Conservation (phyloP, 1,140 invertebrate genomes). For the Pollicipes pollicipes region DNA sequence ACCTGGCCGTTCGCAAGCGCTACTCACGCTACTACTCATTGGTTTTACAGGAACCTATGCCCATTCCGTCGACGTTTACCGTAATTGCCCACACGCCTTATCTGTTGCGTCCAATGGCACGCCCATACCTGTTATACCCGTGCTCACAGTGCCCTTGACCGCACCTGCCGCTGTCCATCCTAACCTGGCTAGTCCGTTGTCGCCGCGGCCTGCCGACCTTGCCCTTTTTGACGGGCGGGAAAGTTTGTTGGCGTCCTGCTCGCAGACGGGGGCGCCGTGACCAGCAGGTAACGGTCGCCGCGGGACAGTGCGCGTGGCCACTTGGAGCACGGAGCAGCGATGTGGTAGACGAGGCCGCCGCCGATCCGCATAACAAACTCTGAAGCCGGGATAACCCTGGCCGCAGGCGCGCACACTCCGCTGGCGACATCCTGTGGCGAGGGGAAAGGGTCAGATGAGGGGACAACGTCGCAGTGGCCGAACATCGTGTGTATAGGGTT, state of each 20-base stretch:
- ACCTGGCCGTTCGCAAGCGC: too few relatives aligned
- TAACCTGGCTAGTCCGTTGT: conserved; percentile 5
- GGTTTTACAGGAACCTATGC: too few relatives aligned
- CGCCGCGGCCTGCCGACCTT: conserved; percentile 12
- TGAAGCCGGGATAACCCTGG: conserved; percentile 57
- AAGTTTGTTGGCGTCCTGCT: conserved; percentile 31
- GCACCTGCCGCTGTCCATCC: too few relatives aligned
- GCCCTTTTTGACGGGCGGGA: conserved; percentile 15
- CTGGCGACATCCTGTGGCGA: conserved; percentile 26
- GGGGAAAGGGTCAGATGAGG: neutral
- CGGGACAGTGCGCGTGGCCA: conserved; percentile 44
- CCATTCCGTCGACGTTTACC: too few relatives aligned
- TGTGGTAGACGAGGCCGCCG: conserved; percentile 73
- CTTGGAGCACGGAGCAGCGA: conserved; percentile 75
- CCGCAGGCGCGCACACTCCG: conserved; percentile 26
- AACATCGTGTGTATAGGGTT: conserved; percentile 27
- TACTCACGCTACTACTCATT: too few relatives aligned
- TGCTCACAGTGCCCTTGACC: too few relatives aligned
- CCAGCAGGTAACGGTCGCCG: conserved; percentile 51
- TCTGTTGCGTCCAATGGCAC: too few relatives aligned
- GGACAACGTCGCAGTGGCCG: conserved; percentile 25
- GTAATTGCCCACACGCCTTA: too few relatives aligned
- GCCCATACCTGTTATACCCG: too few relatives aligned
- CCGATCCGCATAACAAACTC: conserved; percentile 67
- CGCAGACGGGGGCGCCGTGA: conserved; percentile 30